Conservation (phyloP, 2,113 vertebrate species). For the Orycteropus afer region DNA sequence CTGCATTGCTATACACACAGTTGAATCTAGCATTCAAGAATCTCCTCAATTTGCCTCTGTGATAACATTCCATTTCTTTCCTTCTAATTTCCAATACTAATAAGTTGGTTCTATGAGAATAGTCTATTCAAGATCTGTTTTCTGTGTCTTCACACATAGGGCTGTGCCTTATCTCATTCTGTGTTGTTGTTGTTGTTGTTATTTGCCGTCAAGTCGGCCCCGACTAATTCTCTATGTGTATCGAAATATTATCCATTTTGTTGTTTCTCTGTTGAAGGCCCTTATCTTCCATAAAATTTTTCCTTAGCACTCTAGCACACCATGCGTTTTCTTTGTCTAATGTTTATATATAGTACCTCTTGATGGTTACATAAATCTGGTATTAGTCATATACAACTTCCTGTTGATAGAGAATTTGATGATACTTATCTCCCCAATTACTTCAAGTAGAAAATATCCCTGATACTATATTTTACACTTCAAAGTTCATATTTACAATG, state of each 20-base stretch:
- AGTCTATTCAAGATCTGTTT: neutral
- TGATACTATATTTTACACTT: neutral
- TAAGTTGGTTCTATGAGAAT: neutral
- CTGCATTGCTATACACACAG: neutral
- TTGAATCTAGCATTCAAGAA: neutral
- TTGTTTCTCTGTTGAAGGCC: neutral
- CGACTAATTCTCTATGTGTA: too few species aligned
- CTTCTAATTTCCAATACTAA: neutral
- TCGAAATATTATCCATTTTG: accelerated
- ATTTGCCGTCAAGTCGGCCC: too few species aligned
- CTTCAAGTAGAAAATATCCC: neutral
- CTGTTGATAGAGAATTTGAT: neutral
- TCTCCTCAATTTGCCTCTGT: neutral
- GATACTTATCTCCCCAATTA: neutral
- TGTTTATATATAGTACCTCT: neutral
- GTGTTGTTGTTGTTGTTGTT: too few species aligned
- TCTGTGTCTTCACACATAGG: neutral
- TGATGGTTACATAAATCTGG: neutral
- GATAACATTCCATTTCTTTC: neutral
- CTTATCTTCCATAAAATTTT: neutral
- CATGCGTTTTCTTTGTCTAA: neutral
- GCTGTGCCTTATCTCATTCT: neutral
- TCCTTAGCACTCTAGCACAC: too few species aligned
- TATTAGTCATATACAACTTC: neutral
- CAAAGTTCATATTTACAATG: neutral